Evolutionary conservation across 1,140 invertebrate genomes (phyloP).

Genomic region (Hypothenemus hampei): DNA sequence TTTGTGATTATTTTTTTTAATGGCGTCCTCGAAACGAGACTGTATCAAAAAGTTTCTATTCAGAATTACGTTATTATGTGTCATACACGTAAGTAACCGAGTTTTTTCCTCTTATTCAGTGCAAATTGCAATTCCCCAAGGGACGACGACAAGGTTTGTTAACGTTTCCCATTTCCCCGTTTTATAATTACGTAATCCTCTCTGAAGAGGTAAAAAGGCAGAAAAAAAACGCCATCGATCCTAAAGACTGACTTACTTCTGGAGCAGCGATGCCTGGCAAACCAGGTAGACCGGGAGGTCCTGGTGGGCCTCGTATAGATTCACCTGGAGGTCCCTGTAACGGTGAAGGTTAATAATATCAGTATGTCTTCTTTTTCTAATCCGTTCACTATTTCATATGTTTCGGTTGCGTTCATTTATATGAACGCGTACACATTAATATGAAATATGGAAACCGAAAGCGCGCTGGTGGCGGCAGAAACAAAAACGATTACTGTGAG

Average conservation of each 20-base stretch:
- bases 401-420: slow-evolving; percentile 1
- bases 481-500: not conserved
- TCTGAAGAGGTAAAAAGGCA: not conserved
- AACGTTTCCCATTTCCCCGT: not conserved
- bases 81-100: not conserved
- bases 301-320: slow-evolving; percentile 65
- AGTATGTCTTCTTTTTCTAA: not conserved
- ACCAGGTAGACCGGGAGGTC: slow-evolving; percentile 60
- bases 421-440: slow-evolving; percentile 2
- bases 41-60: not conserved
- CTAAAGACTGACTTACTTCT: slow-evolving; percentile 38
- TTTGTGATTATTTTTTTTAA: not conserved
- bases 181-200: not conserved
- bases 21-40: not conserved
- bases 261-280: slow-evolving; percentile 49
- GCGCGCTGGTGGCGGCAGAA: not conserved
- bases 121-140: no score
- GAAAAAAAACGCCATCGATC: not conserved
- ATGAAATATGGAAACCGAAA: slow-evolving; percentile 2
- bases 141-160: no score
- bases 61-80: slow-evolving; percentile 2
- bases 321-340: slow-evolving; percentile 61
- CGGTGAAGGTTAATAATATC: not conserved
- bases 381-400: not conserved
- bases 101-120: not conserved